phyloP scores from a whole-genome alignment of 2,888 invertebrate genomes.

The Napeogenes inachia region DNA sequence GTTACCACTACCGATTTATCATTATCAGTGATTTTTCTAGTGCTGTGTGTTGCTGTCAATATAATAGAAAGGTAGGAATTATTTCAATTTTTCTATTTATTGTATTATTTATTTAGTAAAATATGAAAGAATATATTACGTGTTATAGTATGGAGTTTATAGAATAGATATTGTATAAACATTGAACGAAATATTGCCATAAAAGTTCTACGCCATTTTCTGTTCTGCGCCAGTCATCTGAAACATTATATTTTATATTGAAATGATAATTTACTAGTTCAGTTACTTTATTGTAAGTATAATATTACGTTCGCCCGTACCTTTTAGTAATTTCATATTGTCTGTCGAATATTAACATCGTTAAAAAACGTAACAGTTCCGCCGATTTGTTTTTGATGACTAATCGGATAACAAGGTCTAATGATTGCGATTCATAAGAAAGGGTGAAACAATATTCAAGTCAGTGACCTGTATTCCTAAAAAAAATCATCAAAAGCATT shows the following conservation, averaged over 20 bases:
- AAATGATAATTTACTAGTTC: slow-evolving; percentile 21
- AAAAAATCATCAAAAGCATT: neutral
- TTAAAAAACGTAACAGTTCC: slow-evolving; percentile 26
- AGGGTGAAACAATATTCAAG: slow-evolving; percentile 33
- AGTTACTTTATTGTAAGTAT: neutral
- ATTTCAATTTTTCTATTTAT: slow-evolving; percentile 31
- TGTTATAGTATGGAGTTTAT: neutral
- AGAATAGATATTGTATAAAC: neutral
- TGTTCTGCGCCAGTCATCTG: slow-evolving; percentile 56
- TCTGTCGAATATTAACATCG: slow-evolving; percentile 12
- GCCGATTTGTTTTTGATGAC: slow-evolving; percentile 54
- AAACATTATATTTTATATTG: slow-evolving; percentile 49
- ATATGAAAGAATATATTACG: neutral
- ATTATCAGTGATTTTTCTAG: slow-evolving; percentile 60
- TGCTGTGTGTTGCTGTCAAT: slow-evolving; percentile 69
- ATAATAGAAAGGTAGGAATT: slow-evolving; percentile 67
- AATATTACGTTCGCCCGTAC: neutral
- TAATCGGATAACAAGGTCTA: slow-evolving; percentile 51
- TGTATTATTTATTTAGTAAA: slow-evolving; percentile 7
- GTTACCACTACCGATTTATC: slow-evolving; percentile 44
- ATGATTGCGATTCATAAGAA: slow-evolving; percentile 42
- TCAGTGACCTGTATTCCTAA: slow-evolving; percentile 32
- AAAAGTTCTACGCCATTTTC: slow-evolving; percentile 71
- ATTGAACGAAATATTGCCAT: neutral
- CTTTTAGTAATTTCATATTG: neutral